Conservation (phyloP, 1,140 invertebrate species). For the Megathymus violae region DNA sequence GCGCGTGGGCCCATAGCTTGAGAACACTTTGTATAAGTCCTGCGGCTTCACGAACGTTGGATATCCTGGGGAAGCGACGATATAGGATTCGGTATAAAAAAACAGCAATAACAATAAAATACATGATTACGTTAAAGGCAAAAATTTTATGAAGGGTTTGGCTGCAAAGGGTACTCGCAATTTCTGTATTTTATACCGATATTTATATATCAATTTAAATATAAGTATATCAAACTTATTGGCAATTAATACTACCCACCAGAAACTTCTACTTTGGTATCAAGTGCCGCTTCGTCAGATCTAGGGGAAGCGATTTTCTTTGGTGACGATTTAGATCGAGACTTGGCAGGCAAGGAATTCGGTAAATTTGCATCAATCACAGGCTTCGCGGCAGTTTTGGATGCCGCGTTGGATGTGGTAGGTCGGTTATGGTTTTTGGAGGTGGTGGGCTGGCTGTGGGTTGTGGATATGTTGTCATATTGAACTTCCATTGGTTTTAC, state of each 20-base stretch:
- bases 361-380: neutral
- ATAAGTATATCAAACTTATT: too few relatives aligned
- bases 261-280: slow-evolving; percentile 31
- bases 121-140: too few relatives aligned
- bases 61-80: slow-evolving; percentile 59
- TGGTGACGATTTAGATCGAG: neutral
- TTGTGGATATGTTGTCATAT: neutral
- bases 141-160: too few relatives aligned
- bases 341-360: neutral
- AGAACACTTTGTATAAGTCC: slow-evolving; percentile 54
- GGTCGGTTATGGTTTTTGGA: neutral
- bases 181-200: too few relatives aligned
- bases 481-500: neutral
- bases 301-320: neutral
- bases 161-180: too few relatives aligned
- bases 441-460: neutral
- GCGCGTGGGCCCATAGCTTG: slow-evolving; percentile 45
- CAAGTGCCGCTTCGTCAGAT: neutral
- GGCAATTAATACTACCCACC: slow-evolving; percentile 33
- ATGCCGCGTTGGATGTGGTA: neutral
- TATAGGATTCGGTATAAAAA: too few relatives aligned
- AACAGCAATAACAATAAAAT: too few relatives aligned
- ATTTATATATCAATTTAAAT: too few relatives aligned
- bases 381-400: too few relatives aligned
- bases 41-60: slow-evolving; percentile 51